Conservation (phyloP, 37 sponge, comb jelly and placozoan genomes). For the Diacarnus erythraeanus region DNA sequence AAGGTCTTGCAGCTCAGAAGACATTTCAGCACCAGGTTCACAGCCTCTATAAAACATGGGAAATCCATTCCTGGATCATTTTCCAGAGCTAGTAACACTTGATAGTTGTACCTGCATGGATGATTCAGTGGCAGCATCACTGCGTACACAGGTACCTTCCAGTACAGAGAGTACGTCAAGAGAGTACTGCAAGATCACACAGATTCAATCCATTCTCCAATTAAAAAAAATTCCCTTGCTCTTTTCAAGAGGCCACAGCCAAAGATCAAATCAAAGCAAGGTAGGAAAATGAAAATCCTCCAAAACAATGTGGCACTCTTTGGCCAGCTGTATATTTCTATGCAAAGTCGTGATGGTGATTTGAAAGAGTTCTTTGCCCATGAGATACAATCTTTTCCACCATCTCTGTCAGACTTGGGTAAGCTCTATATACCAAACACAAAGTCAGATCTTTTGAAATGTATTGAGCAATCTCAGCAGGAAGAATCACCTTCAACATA, state of each 20-base stretch:
- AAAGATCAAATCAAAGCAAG: not conserved
- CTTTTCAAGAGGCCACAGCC: not conserved
- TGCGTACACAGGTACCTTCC: not conserved
- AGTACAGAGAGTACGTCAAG: not conserved
- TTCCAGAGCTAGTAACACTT: not conserved
- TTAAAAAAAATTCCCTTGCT: not conserved
- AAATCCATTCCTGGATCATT: conserved; percentile 6
- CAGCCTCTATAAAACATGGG: not conserved
- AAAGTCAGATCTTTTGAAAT: conserved; percentile 23
- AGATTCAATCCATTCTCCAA: not conserved
- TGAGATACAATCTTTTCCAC: conserved; percentile 27
- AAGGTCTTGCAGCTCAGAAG: not conserved
- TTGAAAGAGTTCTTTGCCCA: conserved; percentile 19
- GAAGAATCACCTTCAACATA: conserved; percentile 3
- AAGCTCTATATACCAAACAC: not conserved
- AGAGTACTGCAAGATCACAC: not conserved
- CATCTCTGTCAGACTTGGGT: conserved; percentile 13
- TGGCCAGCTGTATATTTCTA: not conserved
- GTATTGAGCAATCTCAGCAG: not conserved
- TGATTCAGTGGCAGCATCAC: not conserved
- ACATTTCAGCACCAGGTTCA: not conserved
- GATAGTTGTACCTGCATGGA: not conserved
- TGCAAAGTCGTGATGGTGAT: not conserved
- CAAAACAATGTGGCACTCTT: not conserved
- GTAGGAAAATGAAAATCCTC: not conserved